These are phyloP conservation scores for Habrosyne pyritoides DNA, from an alignment of 2,888 invertebrate genomes.

Conservation along the genomic window DNA sequence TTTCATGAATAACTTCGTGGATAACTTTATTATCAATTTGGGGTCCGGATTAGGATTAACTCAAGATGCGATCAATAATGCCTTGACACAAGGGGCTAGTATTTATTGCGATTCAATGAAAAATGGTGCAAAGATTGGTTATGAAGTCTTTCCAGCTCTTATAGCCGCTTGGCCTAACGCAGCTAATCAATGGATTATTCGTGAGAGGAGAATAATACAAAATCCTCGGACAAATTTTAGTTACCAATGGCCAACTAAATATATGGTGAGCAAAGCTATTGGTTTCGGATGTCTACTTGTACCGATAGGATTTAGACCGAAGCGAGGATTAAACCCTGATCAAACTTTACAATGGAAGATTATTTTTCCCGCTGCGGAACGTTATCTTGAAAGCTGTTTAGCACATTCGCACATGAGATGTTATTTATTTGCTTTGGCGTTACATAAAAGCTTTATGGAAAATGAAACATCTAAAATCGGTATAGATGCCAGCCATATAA, in stretches of 20 bases:
- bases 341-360: constrained; percentile 91
- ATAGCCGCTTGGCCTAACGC: constrained; percentile 88
- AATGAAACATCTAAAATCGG: constrained; percentile 85
- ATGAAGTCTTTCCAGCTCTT: constrained; percentile 89
- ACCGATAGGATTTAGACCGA: constrained; percentile 87
- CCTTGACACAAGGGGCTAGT: constrained; percentile 86
- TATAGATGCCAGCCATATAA: constrained; percentile 87
- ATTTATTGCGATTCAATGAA: constrained; percentile 84
- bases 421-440: constrained; percentile 86
- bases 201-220: constrained; percentile 81
- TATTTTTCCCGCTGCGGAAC: constrained; percentile 90
- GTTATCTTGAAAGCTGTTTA: constrained; percentile 88
- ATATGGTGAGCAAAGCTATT: constrained; percentile 86
- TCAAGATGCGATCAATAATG: constrained; percentile 76
- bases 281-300: constrained; percentile 87
- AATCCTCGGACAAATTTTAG: constrained; percentile 83
- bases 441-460: constrained; percentile 90
- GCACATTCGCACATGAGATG: constrained; percentile 88
- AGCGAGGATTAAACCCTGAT: constrained; percentile 83
- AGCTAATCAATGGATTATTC: constrained; percentile 87
- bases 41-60: constrained; percentile 84
- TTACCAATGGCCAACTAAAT: constrained; percentile 87
- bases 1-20: constrained; percentile 88
- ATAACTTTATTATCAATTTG: constrained; percentile 85
- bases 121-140: constrained; percentile 71